phyloP scores from a whole-genome alignment of 2,888 invertebrate genomes.

The Gari tellinella region DNA sequence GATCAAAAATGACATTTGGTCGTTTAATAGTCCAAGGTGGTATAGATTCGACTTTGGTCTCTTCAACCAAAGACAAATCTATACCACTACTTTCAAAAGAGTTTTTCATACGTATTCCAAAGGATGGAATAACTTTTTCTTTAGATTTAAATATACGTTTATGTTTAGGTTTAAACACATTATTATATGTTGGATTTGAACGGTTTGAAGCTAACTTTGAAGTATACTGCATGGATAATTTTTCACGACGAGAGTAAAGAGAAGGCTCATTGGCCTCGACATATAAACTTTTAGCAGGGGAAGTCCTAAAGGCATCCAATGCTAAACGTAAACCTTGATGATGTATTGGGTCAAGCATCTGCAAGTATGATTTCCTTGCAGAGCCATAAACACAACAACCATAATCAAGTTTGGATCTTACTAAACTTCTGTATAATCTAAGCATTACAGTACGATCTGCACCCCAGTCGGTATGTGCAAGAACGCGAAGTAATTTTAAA shows the following conservation, averaged over 20 bases:
- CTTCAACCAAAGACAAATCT: slow-evolving; percentile 2
- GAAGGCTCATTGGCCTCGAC: slow-evolving; percentile 35
- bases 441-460: slow-evolving; percentile 32
- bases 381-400: slow-evolving; percentile 42
- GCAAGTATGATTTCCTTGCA: slow-evolving; percentile 41
- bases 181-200: slow-evolving; percentile 8
- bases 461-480: slow-evolving; percentile 38
- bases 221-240: slow-evolving; percentile 17
- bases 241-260: slow-evolving; percentile 5
- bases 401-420: slow-evolving; percentile 53
- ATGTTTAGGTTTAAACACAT: slow-evolving; percentile 5
- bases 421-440: slow-evolving; percentile 20
- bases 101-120: slow-evolving; percentile 13
- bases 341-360: slow-evolving; percentile 45
- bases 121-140: slow-evolving; percentile 1
- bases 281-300: slow-evolving; percentile 38
- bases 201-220: slow-evolving; percentile 11
- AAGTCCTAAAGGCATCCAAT: slow-evolving; percentile 41
- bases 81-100: slow-evolving; percentile 3
- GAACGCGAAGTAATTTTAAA: slow-evolving; percentile 43
- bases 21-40: slow-evolving; percentile 9
- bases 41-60: background rate
- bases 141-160: slow-evolving; percentile 4
- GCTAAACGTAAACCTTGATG: slow-evolving; percentile 42
- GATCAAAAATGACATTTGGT: slow-evolving; percentile 17